Percentiles rank a stretch among this genome's conserved stretches.
Conservation (phyloP, 2,797 vertebrate genomes). For the Helostoma temminkii region DNA sequence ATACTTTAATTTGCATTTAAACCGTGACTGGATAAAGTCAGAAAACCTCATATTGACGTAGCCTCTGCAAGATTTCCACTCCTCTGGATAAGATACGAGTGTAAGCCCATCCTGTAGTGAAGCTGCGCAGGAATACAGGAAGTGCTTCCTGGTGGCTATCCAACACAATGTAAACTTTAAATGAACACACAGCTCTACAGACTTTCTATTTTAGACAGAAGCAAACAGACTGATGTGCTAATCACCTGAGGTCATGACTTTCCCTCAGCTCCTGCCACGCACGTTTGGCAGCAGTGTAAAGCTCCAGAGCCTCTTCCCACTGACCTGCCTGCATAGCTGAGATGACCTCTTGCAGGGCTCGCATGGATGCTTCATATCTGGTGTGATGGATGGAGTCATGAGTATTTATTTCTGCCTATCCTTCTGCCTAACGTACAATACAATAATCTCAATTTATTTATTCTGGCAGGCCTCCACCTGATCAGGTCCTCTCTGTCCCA, state of each 20-base stretch:
- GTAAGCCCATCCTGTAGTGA: constrained; percentile 94
- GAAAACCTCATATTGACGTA: constrained; percentile 90
- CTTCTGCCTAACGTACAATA: not conserved
- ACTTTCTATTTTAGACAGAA: constrained; percentile 5
- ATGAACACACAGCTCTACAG: not conserved
- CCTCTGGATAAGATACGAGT: constrained; percentile 90
- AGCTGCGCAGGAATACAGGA: constrained; percentile 91
- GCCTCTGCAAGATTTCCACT: constrained; percentile 94
- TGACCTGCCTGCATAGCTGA: constrained; percentile 87
- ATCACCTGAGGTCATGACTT: constrained; percentile 88
- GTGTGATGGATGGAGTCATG: constrained; percentile 4
- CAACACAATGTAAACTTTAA: constrained; percentile 29
- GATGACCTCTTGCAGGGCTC: constrained; percentile 87
- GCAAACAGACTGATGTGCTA: constrained; percentile 2
- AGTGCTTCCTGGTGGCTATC: constrained; percentile 86
- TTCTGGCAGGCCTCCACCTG: constrained; percentile 79
- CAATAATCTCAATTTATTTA: not conserved
- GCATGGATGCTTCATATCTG: constrained; percentile 89
- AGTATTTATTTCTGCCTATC: not conserved
- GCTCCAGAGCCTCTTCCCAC: constrained; percentile 89
- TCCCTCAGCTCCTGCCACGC: constrained; percentile 85
- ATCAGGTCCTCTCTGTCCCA: constrained; percentile 93
- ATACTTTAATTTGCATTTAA: not conserved
- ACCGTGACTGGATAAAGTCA: not conserved
- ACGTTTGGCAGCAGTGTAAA: constrained; percentile 85